Conservation (phyloP, 53 echinoderm and acorn worm species). For the Crossaster papposus region DNA sequence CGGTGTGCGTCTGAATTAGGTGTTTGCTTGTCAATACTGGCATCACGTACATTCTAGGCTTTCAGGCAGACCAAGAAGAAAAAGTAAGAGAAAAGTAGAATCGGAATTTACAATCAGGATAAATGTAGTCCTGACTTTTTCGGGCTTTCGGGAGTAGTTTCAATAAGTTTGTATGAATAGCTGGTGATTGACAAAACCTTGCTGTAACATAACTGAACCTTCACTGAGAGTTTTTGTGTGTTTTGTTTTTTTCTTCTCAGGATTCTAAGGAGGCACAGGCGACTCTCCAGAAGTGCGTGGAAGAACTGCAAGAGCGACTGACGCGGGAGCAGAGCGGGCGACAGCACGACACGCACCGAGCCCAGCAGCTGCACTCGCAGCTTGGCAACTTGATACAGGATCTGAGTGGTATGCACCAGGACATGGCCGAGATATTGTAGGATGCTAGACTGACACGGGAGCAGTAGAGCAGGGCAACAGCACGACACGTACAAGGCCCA, state of each 20-base stretch:
- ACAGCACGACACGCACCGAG: constrained; percentile 65
- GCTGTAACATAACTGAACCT: too few relatives aligned
- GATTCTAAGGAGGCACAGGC: constrained; percentile 53
- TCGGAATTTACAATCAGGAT: too few relatives aligned
- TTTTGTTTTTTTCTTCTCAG: constrained; percentile 30
- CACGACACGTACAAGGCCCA: constrained; percentile 68
- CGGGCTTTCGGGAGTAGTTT: too few relatives aligned
- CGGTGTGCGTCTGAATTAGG: too few relatives aligned
- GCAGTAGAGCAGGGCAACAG: constrained; percentile 60
- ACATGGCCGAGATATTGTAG: constrained; percentile 74
- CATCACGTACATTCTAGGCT: too few relatives aligned
- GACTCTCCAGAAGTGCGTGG: constrained; percentile 55
- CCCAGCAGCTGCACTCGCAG: constrained; percentile 74
- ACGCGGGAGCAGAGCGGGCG: constrained; percentile 69
- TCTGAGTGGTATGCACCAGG: constrained; percentile 77
- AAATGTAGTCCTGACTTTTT: too few relatives aligned
- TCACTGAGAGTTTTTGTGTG: neutral
- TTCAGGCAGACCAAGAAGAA: too few relatives aligned
- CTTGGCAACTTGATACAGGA: constrained; percentile 77
- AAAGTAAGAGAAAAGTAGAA: too few relatives aligned
- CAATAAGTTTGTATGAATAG: too few relatives aligned
- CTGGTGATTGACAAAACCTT: too few relatives aligned
- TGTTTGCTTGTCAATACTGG: too few relatives aligned
- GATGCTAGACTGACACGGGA: neutral
- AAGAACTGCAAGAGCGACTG: constrained; percentile 75